Evolutionary conservation across 2,797 vertebrate genomes (phyloP).

Genomic region (Enteromius paludinosus): DNA sequence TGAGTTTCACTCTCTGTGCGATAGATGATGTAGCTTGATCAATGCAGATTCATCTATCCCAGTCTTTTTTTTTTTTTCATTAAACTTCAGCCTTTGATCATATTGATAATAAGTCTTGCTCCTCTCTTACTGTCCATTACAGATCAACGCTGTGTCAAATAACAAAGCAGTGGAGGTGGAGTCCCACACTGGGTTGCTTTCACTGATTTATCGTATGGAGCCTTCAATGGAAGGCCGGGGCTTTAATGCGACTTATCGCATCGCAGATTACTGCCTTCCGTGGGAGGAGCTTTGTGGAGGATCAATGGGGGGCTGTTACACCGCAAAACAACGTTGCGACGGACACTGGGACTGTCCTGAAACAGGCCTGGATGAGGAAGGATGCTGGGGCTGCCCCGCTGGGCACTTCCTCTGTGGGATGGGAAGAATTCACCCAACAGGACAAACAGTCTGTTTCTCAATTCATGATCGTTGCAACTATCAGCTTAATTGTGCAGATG

Average conservation of each 20-base stretch:
- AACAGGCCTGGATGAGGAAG: conserved; percentile 84
- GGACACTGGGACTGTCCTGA: conserved; percentile 88
- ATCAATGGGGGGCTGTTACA: conserved; percentile 82
- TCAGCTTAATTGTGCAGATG: conserved; percentile 87
- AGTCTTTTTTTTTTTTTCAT: not conserved
- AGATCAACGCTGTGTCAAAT: conserved; percentile 84
- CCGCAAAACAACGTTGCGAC: conserved; percentile 83
- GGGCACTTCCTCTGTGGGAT: conserved; percentile 83
- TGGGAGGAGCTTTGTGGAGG: conserved; percentile 88
- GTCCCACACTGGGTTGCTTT: conserved; percentile 83
- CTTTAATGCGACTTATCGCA: conserved; percentile 91
- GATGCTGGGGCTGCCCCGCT: conserved; percentile 78
- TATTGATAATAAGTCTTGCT: not conserved
- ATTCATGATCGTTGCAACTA: conserved; percentile 88
- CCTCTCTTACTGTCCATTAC: conserved; percentile 57
- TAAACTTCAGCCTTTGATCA: not conserved
- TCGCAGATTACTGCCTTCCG: conserved; percentile 87
- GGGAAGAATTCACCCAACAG: conserved; percentile 57
- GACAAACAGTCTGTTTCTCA: conserved; percentile 80
- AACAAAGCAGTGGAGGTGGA: conserved; percentile 84
- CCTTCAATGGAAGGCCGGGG: conserved; percentile 73
- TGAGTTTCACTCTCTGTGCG: conserved; percentile 63
- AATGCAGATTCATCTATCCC: not conserved
- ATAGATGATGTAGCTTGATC: not conserved
- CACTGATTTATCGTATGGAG: conserved; percentile 76